phyloP scores from a whole-genome alignment of 2,797 vertebrate species.

The Amniataba percoides region DNA sequence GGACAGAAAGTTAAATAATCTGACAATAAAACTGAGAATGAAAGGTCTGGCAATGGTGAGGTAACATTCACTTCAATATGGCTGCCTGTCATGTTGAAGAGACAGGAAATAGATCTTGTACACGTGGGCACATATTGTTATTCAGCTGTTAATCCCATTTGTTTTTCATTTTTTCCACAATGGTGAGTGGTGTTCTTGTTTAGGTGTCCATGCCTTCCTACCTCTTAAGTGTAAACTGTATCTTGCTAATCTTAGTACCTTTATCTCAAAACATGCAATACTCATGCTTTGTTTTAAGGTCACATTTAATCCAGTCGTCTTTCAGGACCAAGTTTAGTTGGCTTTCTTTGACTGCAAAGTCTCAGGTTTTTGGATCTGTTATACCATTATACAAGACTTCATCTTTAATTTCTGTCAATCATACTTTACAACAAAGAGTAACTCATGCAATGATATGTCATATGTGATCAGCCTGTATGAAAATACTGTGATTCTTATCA shows the following conservation, averaged over 20 bases:
- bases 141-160: slow-evolving; percentile 14
- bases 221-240: slow-evolving; percentile 66
- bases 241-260: slow-evolving; percentile 76
- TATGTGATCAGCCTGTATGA: slow-evolving; percentile 85
- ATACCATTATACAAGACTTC: slow-evolving; percentile 47
- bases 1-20: background rate
- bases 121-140: background rate
- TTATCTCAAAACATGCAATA: slow-evolving; percentile 89
- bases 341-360: slow-evolving; percentile 69
- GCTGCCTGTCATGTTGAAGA: slow-evolving; percentile 24
- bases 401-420: slow-evolving; percentile 44
- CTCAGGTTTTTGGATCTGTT: slow-evolving; percentile 26
- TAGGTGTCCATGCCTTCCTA: slow-evolving; percentile 68
- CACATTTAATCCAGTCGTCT: slow-evolving; percentile 79
- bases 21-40: slow-evolving; percentile 12
- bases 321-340: slow-evolving; percentile 49
- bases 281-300: slow-evolving; percentile 88
- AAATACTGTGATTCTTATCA: slow-evolving; percentile 83
- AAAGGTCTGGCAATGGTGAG: slow-evolving; percentile 24
- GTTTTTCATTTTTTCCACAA: background rate
- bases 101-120: slow-evolving; percentile 7
- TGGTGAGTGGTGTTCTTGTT: slow-evolving; percentile 28
- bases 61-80: slow-evolving; percentile 46
- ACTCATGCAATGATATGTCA: slow-evolving; percentile 91
- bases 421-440: slow-evolving; percentile 81